phyloP scores from a whole-genome alignment of 2,888 invertebrate genomes.

The Diabrotica balteata region DNA sequence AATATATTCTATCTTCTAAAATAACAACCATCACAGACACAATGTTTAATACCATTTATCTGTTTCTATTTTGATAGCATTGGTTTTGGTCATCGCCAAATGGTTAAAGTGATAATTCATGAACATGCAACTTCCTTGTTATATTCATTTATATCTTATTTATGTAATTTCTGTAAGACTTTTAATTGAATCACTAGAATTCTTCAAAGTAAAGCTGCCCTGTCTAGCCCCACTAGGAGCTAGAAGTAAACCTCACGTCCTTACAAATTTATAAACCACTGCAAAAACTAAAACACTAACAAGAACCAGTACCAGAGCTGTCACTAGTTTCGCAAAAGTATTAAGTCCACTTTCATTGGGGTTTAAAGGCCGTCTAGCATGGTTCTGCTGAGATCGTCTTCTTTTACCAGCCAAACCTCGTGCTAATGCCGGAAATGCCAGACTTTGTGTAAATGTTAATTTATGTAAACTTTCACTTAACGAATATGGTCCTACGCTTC shows the following conservation, averaged over 20 bases:
- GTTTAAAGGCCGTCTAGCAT: constrained; percentile 64
- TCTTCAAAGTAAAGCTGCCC: constrained; percentile 45
- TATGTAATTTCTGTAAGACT: constrained; percentile 14
- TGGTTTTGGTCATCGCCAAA: too few species aligned
- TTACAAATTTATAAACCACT: constrained; percentile 76
- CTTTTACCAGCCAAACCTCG: constrained; percentile 72
- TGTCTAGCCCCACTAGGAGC: constrained; percentile 63
- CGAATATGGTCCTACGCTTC: constrained; percentile 75
- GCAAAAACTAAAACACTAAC: constrained; percentile 76
- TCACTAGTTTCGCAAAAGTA: constrained; percentile 75
- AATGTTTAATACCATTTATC: not conserved
- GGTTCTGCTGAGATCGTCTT: constrained; percentile 63
- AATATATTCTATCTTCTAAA: not conserved
- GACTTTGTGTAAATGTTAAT: constrained; percentile 75
- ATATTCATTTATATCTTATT: not conserved
- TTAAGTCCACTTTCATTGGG: constrained; percentile 72
- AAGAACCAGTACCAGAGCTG: constrained; percentile 72
- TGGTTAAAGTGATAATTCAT: too few species aligned
- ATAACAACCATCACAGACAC: not conserved
- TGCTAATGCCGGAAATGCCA: constrained; percentile 76
- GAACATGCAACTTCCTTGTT: too few species aligned
- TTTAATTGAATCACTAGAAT: constrained; percentile 27
- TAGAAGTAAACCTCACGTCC: constrained; percentile 80
- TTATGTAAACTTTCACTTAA: constrained; percentile 76
- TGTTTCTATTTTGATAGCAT: not conserved